Conservation (phyloP, 37 sponge, comb jelly and placozoan genomes). For the Tethya wilhelma region DNA sequence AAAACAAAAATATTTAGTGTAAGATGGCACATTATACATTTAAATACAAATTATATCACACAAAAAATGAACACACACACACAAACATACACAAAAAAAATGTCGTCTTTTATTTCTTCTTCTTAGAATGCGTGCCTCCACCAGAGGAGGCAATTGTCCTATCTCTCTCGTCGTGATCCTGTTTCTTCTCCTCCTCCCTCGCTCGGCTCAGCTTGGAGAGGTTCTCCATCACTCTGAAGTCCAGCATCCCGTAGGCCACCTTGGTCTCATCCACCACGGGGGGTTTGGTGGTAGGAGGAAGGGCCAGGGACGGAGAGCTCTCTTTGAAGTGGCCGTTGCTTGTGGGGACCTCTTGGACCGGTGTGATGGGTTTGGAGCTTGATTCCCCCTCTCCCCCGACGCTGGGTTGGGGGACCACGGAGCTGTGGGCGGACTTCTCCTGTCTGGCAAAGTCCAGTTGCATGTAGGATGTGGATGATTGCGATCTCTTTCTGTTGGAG, state of each 20-base stretch:
- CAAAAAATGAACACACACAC: not conserved
- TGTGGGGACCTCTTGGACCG: not conserved
- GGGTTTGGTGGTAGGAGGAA: not conserved
- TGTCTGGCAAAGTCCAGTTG: constrained; percentile 1
- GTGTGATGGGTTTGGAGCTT: not conserved
- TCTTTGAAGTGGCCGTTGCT: not conserved
- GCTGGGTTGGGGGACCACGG: constrained; percentile 3
- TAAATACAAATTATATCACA: not conserved
- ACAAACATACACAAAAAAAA: too few relatives aligned
- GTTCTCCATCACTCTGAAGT: constrained; percentile 47
- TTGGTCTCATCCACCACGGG: constrained; percentile 18
- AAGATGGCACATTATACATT: too few relatives aligned
- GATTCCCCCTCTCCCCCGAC: not conserved
- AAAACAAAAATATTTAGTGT: too few relatives aligned
- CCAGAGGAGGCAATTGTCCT: not conserved
- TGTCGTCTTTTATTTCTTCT: constrained; percentile 1
- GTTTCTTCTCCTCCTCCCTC: constrained; percentile 30
- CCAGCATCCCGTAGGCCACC: constrained; percentile 24
- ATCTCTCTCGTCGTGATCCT: constrained; percentile 3
- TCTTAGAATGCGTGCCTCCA: not conserved
- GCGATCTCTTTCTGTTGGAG: not conserved
- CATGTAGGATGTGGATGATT: constrained; percentile 11
- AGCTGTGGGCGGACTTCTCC: not conserved
- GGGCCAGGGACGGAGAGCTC: not conserved
- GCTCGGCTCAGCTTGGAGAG: constrained; percentile 9